Conservation (phyloP, 2,797 vertebrate species). For the Sebastes minor region DNA sequence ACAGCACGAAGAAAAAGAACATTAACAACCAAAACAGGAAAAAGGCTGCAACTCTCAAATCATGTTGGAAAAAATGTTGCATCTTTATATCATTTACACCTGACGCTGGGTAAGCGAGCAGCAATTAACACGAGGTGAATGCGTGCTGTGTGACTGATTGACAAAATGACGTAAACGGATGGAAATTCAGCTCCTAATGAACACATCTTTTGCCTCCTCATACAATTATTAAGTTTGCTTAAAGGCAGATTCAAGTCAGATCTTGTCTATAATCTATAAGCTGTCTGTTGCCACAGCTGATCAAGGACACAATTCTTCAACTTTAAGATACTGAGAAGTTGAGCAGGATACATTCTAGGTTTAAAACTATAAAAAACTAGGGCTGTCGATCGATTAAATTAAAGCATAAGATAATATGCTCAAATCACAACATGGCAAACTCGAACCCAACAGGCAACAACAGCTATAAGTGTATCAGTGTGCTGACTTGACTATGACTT, state of each 20-base stretch:
- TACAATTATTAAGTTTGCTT: background rate
- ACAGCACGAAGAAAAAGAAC: background rate
- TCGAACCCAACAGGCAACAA: too few species aligned
- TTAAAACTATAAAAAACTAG: background rate
- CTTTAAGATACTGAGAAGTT: background rate
- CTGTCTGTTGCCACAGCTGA: background rate
- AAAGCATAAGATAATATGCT: too few species aligned
- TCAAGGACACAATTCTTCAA: background rate
- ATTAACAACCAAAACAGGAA: background rate
- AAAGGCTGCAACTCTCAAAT: background rate
- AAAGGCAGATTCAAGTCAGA: background rate
- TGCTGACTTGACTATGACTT: too few species aligned
- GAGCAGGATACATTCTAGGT: background rate
- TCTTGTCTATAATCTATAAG: background rate
- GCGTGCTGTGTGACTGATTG: background rate
- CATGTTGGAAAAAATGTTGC: background rate
- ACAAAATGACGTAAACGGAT: background rate
- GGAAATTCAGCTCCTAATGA: background rate
- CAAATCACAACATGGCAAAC: too few species aligned
- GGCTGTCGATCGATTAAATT: too few species aligned
- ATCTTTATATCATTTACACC: background rate
- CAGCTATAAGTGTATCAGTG: fast-evolving
- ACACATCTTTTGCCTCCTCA: background rate
- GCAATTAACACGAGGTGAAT: background rate
- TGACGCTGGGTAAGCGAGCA: background rate